Percentiles rank a stretch among this genome's conserved stretches.
Evolutionary conservation across 1,140 invertebrate species (phyloP).

Genomic region (Drosophila carrolli): DNA sequence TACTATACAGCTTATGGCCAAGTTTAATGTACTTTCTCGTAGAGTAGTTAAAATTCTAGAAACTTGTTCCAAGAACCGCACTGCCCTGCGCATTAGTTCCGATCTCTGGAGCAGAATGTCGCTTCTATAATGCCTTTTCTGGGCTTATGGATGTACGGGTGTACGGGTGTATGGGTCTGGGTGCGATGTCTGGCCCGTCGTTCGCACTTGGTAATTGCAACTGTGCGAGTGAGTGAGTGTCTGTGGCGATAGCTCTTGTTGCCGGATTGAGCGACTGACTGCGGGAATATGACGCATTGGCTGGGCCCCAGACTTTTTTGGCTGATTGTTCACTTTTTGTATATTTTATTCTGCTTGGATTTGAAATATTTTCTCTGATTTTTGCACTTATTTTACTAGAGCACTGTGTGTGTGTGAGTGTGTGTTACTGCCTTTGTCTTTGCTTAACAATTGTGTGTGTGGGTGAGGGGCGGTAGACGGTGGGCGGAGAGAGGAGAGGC

Average conservation of each 20-base stretch:
- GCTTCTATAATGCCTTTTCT: constrained; percentile 9
- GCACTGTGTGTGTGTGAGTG: constrained; percentile 23
- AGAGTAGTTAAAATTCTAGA: background rate
- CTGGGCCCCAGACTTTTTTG: constrained; percentile 32
- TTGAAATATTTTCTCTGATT: constrained; percentile 29
- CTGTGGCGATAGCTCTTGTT: constrained; percentile 56
- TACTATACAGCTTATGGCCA: background rate
- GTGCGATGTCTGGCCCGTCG: constrained; percentile 63
- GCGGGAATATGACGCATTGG: constrained; percentile 62
- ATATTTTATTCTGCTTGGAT: constrained; percentile 21
- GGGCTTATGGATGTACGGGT: background rate
- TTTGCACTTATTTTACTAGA: constrained; percentile 41
- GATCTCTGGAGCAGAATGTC: constrained; percentile 16
- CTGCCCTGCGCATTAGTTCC: background rate
- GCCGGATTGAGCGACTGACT: constrained; percentile 42
- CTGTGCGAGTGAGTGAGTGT: constrained; percentile 26
- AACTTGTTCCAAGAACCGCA: constrained; percentile 20
- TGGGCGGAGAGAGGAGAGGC: constrained; percentile 15
- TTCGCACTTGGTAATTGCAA: constrained; percentile 58
- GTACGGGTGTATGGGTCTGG: constrained; percentile 15
- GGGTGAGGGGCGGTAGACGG: constrained; percentile 11
- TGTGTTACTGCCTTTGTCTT: constrained; percentile 55
- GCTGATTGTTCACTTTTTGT: constrained; percentile 54
- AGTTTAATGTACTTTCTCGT: background rate
- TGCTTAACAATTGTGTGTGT: constrained; percentile 51